phyloP scores from a whole-genome alignment of 2,113 vertebrate genomes.

The Ceyx melanurus region DNA sequence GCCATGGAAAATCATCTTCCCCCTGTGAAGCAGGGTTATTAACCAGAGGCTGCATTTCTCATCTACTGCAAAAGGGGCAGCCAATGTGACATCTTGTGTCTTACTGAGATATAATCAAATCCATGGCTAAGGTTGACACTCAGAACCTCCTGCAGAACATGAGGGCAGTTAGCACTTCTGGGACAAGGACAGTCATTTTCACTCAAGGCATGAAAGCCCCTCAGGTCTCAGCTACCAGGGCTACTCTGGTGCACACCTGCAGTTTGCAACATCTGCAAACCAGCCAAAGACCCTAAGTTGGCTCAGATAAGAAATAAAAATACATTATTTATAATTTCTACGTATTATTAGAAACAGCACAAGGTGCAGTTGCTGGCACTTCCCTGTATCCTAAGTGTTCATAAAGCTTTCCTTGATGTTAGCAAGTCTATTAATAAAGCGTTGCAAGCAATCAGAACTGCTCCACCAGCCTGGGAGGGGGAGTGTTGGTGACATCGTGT shows the following conservation, averaged over 20 bases:
- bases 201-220: background rate
- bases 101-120: background rate
- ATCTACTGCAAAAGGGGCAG: background rate
- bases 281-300: background rate
- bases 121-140: rapidly evolving
- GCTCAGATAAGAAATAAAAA: background rate
- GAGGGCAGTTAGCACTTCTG: background rate
- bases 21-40: background rate
- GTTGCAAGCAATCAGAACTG: slow-evolving; percentile 38
- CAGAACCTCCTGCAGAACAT: background rate
- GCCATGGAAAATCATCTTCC: background rate
- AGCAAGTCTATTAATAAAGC: slow-evolving; percentile 64
- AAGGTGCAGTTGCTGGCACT: slow-evolving; percentile 29
- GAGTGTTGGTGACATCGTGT: slow-evolving; percentile 35
- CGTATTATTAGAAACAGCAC: background rate
- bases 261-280: background rate
- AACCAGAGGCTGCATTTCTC: background rate
- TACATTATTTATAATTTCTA: background rate
- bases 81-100: rapidly evolving
- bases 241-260: background rate
- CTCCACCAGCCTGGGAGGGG: slow-evolving; percentile 11
- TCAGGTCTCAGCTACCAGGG: background rate
- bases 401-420: slow-evolving; percentile 55
- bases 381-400: slow-evolving; percentile 6
- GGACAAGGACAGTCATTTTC: background rate